Evolutionary conservation across 2,113 vertebrate genomes (phyloP).

Genomic region (Prionailurus viverrinus): DNA sequence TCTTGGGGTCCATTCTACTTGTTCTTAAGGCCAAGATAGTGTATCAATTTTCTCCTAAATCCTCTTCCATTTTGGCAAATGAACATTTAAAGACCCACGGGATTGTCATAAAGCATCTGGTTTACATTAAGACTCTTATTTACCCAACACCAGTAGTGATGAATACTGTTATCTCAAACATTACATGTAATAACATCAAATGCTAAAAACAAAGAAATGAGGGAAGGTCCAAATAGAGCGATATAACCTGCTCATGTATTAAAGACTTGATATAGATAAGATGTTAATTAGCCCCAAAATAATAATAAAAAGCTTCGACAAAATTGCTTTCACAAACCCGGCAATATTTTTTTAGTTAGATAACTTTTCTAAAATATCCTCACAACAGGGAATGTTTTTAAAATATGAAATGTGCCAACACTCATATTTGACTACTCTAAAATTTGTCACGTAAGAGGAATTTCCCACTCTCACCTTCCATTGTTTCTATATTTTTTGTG

Average conservation of each 20-base stretch:
- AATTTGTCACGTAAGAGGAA: not conserved
- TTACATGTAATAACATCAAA: not conserved
- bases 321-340: not conserved
- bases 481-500: not conserved
- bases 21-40: not conserved
- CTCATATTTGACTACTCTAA: not conserved
- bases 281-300: not conserved
- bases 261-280: not conserved
- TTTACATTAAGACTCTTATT: not conserved
- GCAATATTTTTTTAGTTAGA: not conserved
- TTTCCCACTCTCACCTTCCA: not conserved
- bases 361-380: not conserved
- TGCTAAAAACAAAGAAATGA: not conserved
- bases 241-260: not conserved
- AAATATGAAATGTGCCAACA: not conserved
- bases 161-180: not conserved
- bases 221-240: not conserved
- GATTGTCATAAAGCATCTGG: not conserved
- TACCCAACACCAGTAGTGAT: not conserved
- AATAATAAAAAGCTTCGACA: not conserved
- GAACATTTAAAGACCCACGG: not conserved
- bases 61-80: not conserved
- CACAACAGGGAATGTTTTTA: not conserved
- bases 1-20: not conserved
- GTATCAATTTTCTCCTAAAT: not conserved